Evolutionary conservation across 92 coral and sea anemone species (phyloP), one percentile per base, ranked within the genome.

Genomic region (Paragorgia papillata): DNA sequence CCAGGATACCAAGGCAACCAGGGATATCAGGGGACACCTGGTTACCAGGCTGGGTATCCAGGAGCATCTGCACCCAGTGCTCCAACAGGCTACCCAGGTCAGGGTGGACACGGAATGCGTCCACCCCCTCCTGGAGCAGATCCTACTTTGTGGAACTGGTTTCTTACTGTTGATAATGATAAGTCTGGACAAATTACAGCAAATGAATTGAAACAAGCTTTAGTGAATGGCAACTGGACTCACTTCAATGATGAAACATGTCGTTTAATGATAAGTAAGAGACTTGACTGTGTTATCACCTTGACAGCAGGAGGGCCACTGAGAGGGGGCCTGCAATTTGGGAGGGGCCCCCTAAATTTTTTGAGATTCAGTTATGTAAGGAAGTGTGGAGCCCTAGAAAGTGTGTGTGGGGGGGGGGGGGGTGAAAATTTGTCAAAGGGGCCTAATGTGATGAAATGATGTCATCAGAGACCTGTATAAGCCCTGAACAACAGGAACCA

Each of bases 61-160:
- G 80, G 84, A 8, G 79, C 68, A 37, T 77, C 80, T 1, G 73
- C 68, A 41, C 88, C 84, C 22, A 79, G 84, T 49, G 69, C 40
- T 25, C 87, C 80, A 58, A 66, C 53, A 22, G 74, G 88, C 35
- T 79, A 84, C 44, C 88, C 88, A 15, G 50, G 76, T 25, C n/a
- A n/a, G n/a, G n/a, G n/a, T n/a, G 80, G 83, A 63, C 85, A 79
- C 12, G 86, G 82, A 10, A 66, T 66, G 73, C 78, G 76, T 55
- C 88, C 88, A 0, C 88, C 92, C 34, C 97, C 98, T 20, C 97
- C 97, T 19, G 95, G 97, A 7, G 87, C 95, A 34, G 97, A 94
- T 46, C 95, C 92, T 26, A 80, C 97, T 30, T 65, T 94, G 69
- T 94, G 98, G 98, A 91, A 85, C 80, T 94, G 98, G 98, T 94